These are phyloP conservation scores for Charanyca ferruginea DNA, from an alignment of 2,888 invertebrate species.

Conservation along the genomic window DNA sequence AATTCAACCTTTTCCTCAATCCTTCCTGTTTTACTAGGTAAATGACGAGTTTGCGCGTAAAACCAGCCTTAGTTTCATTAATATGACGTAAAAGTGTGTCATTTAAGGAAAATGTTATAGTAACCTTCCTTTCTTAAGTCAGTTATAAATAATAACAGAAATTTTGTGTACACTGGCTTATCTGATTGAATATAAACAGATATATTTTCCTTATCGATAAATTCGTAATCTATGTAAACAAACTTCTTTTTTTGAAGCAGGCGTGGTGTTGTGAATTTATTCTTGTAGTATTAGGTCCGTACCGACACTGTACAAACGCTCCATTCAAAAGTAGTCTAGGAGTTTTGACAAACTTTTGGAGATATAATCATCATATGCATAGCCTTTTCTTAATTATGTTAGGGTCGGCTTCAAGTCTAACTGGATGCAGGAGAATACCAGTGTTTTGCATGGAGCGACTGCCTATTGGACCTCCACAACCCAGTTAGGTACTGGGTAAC, in stretches of 20 bases:
- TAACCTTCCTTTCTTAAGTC: too few relatives aligned
- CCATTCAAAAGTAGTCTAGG: too few relatives aligned
- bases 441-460: too few relatives aligned
- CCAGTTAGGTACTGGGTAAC: too few relatives aligned
- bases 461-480: too few relatives aligned
- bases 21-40: background rate
- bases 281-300: background rate
- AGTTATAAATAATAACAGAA: conserved; percentile 1
- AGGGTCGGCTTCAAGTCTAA: too few relatives aligned
- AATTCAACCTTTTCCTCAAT: conserved; percentile 34
- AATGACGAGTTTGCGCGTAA: conserved; percentile 30
- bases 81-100: conserved; percentile 27
- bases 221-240: conserved; percentile 20
- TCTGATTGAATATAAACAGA: conserved; percentile 12
- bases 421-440: too few relatives aligned
- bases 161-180: conserved; percentile 13
- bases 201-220: conserved; percentile 33
- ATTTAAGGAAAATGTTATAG: conserved; percentile 25
- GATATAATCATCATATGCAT: too few relatives aligned
- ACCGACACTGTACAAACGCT: too few relatives aligned
- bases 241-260: conserved; percentile 1
- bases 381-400: too few relatives aligned
- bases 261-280: background rate
- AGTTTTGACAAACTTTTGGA: too few relatives aligned
- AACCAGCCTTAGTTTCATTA: background rate